Conservation (phyloP, 2,888 invertebrate species). For the Lithophane leautieri region DNA sequence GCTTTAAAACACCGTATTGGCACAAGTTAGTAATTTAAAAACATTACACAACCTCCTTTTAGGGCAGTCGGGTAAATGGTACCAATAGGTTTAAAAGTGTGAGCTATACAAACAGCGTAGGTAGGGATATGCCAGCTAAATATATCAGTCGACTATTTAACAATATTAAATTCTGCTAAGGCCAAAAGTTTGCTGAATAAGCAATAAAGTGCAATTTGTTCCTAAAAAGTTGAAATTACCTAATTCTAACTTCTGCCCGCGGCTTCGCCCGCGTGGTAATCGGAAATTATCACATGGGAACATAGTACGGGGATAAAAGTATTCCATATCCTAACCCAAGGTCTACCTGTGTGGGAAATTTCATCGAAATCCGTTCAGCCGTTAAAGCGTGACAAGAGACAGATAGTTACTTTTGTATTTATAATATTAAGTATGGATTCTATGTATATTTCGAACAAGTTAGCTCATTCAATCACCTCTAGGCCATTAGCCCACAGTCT, state of each 20-base stretch:
- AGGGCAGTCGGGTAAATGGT: not conserved
- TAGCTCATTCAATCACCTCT: conserved; percentile 64
- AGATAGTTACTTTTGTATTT: not conserved
- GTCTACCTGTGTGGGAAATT: not conserved
- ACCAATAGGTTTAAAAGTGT: conserved; percentile 33
- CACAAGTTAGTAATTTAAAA: conserved; percentile 6
- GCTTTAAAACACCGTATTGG: conserved; percentile 14
- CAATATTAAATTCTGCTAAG: conserved; percentile 51
- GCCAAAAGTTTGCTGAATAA: conserved; percentile 47
- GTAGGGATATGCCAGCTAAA: conserved; percentile 54
- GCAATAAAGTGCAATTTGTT: conserved; percentile 51
- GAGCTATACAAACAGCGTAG: conserved; percentile 46
- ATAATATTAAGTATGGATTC: not conserved
- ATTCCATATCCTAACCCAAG: not conserved
- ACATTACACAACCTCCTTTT: too few species aligned
- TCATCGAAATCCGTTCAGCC: not conserved
- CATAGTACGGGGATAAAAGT: not conserved
- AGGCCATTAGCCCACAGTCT: conserved; percentile 50
- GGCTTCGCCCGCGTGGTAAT: not conserved
- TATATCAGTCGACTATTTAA: conserved; percentile 59
- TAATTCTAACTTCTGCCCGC: not conserved
- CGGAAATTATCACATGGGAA: not conserved
- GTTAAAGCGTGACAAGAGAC: not conserved
- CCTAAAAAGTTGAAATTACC: conserved; percentile 26
- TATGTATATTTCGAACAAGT: conserved; percentile 43